phyloP scores from a whole-genome alignment of 2,797 vertebrate species.

The Mionectes olivaceus region DNA sequence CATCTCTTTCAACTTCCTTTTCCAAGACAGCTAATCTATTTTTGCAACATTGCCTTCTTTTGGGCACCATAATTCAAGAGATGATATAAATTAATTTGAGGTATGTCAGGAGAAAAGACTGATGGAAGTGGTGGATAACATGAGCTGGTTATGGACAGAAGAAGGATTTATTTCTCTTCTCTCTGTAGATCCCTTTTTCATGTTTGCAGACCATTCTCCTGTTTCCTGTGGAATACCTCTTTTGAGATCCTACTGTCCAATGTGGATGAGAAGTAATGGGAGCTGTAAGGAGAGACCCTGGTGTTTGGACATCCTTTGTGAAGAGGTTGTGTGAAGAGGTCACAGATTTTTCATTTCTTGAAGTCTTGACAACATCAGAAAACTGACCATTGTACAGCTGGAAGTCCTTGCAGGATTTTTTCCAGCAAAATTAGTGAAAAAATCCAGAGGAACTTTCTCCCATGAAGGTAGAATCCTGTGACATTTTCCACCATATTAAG shows the following conservation, averaged over 20 bases:
- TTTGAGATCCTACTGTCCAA: not conserved
- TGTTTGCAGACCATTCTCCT: not conserved
- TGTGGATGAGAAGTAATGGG: not conserved
- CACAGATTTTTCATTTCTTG: not conserved
- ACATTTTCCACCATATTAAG: not conserved
- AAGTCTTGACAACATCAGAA: not conserved
- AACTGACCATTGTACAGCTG: not conserved
- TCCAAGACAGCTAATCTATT: not conserved
- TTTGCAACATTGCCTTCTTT: not conserved
- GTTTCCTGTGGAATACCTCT: not conserved
- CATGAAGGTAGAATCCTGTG: not conserved
- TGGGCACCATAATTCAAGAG: not conserved
- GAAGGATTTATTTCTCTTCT: not conserved
- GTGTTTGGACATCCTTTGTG: not conserved
- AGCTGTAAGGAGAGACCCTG: not conserved
- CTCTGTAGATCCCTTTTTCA: not conserved
- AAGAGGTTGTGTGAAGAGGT: not conserved
- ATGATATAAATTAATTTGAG: not conserved
- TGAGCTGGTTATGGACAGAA: not conserved
- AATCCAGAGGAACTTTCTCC: not conserved
- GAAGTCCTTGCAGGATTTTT: not conserved
- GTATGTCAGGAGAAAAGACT: not conserved
- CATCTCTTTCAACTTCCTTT: not conserved
- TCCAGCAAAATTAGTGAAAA: not conserved
- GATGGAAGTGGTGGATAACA: not conserved